These are phyloP conservation scores for Temnopleurus reevesii DNA, from an alignment of 53 echinoderm and acorn worm species.

Conservation along the genomic window DNA sequence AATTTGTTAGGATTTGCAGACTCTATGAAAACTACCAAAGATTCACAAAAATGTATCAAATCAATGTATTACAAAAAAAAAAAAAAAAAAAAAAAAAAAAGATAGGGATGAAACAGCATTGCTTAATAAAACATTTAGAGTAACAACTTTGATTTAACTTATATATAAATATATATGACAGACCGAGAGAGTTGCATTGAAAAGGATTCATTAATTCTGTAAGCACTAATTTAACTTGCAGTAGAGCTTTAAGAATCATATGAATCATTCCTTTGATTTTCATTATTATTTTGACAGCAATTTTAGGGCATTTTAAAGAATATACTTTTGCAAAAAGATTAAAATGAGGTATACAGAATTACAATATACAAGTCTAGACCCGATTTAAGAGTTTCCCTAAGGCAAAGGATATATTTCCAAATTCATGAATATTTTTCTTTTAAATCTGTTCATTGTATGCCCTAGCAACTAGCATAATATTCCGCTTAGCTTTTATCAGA, in stretches of 20 bases:
- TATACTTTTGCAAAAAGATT: neutral
- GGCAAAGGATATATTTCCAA: neutral
- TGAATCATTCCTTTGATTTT: neutral
- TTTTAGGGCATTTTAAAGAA: neutral
- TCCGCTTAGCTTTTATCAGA: neutral
- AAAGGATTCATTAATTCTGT: neutral
- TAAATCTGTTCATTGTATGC: too few species aligned
- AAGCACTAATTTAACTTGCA: neutral
- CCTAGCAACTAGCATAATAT: too few species aligned
- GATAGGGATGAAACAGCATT: neutral
- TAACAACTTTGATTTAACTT: neutral
- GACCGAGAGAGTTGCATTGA: neutral
- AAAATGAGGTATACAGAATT: neutral
- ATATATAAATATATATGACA: neutral
- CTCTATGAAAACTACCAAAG: neutral
- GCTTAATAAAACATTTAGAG: neutral
- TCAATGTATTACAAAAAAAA: neutral
- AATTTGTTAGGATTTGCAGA: too few species aligned
- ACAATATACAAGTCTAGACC: neutral
- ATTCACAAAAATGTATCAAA: neutral
- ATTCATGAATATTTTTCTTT: too few species aligned
- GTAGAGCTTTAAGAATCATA: neutral
- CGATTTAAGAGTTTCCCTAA: neutral
- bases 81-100: neutral
- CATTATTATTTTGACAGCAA: neutral